These are phyloP conservation scores for Ptilodon capucinus DNA, from an alignment of 2,888 invertebrate species.

Conservation along the genomic window DNA sequence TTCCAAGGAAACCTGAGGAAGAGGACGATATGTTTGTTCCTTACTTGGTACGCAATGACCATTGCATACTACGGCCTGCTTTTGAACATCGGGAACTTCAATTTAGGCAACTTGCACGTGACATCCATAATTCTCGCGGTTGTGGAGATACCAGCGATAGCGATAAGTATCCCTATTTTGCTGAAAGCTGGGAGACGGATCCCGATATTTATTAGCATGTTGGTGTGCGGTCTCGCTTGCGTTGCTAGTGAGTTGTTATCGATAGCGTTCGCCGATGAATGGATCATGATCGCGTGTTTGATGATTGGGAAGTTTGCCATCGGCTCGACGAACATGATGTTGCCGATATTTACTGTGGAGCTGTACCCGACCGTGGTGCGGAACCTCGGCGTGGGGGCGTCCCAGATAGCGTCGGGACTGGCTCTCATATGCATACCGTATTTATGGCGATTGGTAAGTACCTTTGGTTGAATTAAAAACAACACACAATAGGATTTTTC, in stretches of 20 bases:
- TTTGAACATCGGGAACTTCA: conserved; percentile 87
- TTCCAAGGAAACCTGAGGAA: conserved; percentile 86
- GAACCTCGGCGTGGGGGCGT: conserved; percentile 88
- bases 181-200: conserved; percentile 88
- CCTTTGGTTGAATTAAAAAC: neutral
- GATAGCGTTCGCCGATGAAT: conserved; percentile 80
- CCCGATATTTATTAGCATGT: conserved; percentile 86
- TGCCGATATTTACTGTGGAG: conserved; percentile 89
- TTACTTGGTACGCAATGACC: conserved; percentile 90
- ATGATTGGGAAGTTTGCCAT: conserved; percentile 92
- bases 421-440: conserved; percentile 91
- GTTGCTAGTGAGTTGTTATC: conserved; percentile 83
- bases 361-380: conserved; percentile 87
- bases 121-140: conserved; percentile 88
- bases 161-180: conserved; percentile 88
- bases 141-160: conserved; percentile 91
- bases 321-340: conserved; percentile 89
- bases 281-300: conserved; percentile 87
- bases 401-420: conserved; percentile 89
- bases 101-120: conserved; percentile 88
- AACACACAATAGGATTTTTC: too few species aligned
- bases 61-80: conserved; percentile 90
- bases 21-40: conserved; percentile 86
- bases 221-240: conserved; percentile 87
- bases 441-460: conserved; percentile 87